Evolutionary conservation across 2,888 invertebrate genomes (phyloP), one percentile per base, ranked within the genome.

Genomic region (Bugula neritina): DNA sequence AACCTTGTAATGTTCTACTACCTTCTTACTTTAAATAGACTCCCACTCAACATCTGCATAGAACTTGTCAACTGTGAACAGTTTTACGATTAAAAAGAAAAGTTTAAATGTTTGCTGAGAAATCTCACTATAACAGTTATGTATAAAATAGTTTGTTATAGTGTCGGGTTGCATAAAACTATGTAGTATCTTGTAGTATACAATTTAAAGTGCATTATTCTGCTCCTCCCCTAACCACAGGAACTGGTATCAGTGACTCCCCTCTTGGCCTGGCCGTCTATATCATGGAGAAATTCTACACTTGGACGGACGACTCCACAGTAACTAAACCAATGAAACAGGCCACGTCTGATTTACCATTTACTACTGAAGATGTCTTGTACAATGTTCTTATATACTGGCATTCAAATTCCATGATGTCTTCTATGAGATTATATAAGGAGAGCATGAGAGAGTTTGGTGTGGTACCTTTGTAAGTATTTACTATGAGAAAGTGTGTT

Each of bases 191-290:
- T n/a, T n/a, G n/a, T n/a, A n/a, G n/a, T n/a, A n/a, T n/a, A n/a
- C n/a, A n/a, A n/a, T n/a, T n/a, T n/a, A n/a, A n/a, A n/a, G n/a
- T n/a, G n/a, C n/a, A n/a, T n/a, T n/a, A n/a, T n/a, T n/a, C n/a
- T n/a, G n/a, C n/a, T n/a, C n/a, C n/a, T n/a, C n/a, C n/a, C n/a
- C n/a, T n/a, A n/a, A n/a, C n/a, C n/a, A 17, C 74, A 90, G 91
- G 92, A 27, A 86, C 88, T 0, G 90, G 86, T 0, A 82, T 94
- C 43, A 85, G 87, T 25, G 90, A 92, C 76, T 90, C 91, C 0
- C 95, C 96, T 0, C 88, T 90, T 0, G 94, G 93, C 0, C 84
- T 96, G 73, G 93, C 93, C 0, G 92, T 92, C 0, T 96, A 94
- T 79, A 91, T 95, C 71, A 83, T 96, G 17, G 94, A 96, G 79